Percentiles rank a stretch among this genome's conserved stretches.
Conservation (phyloP, 2,888 invertebrate genomes). For the Chromoteleia sp. region DNA sequence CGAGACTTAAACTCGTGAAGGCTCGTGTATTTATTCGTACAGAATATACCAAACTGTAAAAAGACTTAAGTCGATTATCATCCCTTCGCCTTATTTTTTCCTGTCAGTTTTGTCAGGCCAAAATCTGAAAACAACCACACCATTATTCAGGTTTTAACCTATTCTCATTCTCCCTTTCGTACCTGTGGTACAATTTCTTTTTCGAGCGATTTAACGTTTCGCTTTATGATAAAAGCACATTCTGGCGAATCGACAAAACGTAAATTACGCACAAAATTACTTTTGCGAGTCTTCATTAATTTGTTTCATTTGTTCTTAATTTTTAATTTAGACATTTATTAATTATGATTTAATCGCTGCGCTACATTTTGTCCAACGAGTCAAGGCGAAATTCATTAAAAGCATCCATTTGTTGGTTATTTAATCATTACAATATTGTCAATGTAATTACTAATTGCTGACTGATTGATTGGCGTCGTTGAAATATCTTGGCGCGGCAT, state of each 20-base stretch:
- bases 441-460: conserved; percentile 44
- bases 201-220: background rate
- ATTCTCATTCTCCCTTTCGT: conserved; percentile 11
- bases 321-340: conserved; percentile 33
- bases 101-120: conserved; percentile 47
- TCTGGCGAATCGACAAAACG: background rate
- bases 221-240: background rate
- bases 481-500: conserved; percentile 11
- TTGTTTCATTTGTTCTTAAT: too few relatives aligned
- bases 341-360: conserved; percentile 30
- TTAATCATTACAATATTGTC: conserved; percentile 49
- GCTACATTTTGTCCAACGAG: conserved; percentile 34
- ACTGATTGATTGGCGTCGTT: conserved; percentile 48
- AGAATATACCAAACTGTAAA: conserved; percentile 79
- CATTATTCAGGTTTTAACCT: conserved; percentile 24
- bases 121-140: conserved; percentile 55
- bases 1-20: conserved; percentile 69
- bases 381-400: conserved; percentile 56
- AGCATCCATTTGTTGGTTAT: conserved; percentile 37
- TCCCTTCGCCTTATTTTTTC: conserved; percentile 69
- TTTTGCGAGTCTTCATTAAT: too few relatives aligned
- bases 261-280: background rate
- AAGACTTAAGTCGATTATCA: conserved; percentile 82
- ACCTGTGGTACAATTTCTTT: background rate
- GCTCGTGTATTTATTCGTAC: conserved; percentile 68